phyloP scores from a whole-genome alignment of 2,797 vertebrate species.

The Pseudotriccus pelzelni region DNA sequence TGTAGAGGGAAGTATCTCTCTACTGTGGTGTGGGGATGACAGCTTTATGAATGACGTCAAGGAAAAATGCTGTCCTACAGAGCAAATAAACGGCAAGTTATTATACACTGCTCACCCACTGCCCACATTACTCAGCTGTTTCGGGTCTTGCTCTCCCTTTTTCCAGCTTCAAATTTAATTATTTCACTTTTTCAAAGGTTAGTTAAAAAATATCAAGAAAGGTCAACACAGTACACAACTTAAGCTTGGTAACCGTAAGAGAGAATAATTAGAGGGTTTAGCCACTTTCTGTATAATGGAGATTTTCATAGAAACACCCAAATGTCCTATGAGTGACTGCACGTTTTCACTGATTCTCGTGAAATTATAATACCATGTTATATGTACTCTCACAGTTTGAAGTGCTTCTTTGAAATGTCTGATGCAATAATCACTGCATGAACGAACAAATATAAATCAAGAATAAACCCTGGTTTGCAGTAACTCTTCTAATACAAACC shows the following conservation, averaged over 20 bases:
- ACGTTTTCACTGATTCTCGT: background rate
- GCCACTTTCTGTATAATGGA: background rate
- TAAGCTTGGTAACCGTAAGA: background rate
- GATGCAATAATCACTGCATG: background rate
- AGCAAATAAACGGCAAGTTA: background rate
- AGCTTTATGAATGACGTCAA: conserved; percentile 22
- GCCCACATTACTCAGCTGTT: background rate
- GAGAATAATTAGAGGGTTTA: background rate
- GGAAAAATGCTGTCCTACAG: background rate
- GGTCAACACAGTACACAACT: background rate
- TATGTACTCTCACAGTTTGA: background rate
- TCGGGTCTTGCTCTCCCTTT: background rate
- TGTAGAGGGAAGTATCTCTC: background rate
- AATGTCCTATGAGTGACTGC: background rate
- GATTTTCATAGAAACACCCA: background rate
- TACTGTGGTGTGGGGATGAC: background rate
- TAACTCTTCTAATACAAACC: background rate
- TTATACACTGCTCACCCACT: background rate
- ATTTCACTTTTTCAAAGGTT: background rate
- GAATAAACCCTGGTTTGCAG: background rate
- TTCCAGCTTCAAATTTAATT: background rate
- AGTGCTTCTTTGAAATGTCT: background rate
- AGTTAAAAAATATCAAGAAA: background rate
- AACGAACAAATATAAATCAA: background rate
- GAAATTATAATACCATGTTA: background rate